Evolutionary conservation across 2,113 vertebrate species (phyloP).

Genomic region (Alouatta palliata): DNA sequence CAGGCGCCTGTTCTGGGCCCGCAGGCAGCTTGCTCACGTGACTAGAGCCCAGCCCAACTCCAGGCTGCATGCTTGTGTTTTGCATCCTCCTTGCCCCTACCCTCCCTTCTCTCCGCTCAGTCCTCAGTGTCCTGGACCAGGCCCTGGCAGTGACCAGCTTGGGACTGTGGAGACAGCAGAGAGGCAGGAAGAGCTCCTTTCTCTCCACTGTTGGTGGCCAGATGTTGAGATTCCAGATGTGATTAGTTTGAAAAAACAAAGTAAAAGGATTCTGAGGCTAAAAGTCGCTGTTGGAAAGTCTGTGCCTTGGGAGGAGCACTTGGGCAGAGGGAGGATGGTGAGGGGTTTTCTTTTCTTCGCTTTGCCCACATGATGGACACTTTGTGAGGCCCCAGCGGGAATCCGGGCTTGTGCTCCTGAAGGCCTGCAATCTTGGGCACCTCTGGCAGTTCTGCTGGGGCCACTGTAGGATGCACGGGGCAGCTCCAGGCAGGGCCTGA

Average conservation of each 20-base stretch:
- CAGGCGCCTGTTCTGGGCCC: too few relatives aligned
- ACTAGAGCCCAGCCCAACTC: not conserved
- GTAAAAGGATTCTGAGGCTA: not conserved
- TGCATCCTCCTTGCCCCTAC: fast-evolving
- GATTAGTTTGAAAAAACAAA: not conserved
- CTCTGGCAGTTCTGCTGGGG: not conserved
- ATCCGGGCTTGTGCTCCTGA: too few relatives aligned
- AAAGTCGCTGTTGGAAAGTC: not conserved
- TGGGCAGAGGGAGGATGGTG: not conserved
- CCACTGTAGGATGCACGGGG: too few relatives aligned
- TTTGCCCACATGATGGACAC: not conserved
- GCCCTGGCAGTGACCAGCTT: not conserved
- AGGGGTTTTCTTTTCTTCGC: not conserved
- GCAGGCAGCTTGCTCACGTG: not conserved
- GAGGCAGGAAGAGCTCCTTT: not conserved
- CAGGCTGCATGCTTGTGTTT: not conserved
- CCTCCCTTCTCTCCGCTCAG: too few relatives aligned
- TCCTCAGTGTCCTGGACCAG: not conserved
- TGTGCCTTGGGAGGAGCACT: not conserved
- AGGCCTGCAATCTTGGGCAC: too few relatives aligned
- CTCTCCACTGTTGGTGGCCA: not conserved
- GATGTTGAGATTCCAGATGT: not conserved
- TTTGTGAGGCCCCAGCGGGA: not conserved
- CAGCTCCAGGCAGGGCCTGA: not conserved
- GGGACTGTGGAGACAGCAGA: too few relatives aligned